Conservation (phyloP, 2,888 invertebrate genomes). For the Thymelicus lineola region DNA sequence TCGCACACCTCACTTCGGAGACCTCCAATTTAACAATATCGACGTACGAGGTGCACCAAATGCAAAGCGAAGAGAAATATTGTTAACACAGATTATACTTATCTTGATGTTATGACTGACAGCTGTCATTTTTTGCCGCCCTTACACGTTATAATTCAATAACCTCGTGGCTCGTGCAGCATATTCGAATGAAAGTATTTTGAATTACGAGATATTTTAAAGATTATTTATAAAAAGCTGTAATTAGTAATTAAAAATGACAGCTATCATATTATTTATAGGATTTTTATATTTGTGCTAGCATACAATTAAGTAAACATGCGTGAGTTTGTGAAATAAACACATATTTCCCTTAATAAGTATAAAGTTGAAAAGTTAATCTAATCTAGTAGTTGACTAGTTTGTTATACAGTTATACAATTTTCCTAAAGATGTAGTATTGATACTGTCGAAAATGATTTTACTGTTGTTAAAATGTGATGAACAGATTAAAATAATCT, state of each 20-base stretch:
- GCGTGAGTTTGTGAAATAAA: not conserved
- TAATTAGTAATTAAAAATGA: not conserved
- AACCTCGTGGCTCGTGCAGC: not conserved
- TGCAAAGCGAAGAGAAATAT: slow-evolving; percentile 43
- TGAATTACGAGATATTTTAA: not conserved
- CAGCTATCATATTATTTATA: slow-evolving; percentile 3
- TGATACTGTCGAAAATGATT: not conserved
- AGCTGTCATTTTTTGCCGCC: slow-evolving; percentile 22
- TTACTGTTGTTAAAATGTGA: slow-evolving; percentile 7
- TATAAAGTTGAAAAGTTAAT: slow-evolving; percentile 16
- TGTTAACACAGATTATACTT: slow-evolving; percentile 25
- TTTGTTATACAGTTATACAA: slow-evolving; percentile 19
- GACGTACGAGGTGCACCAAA: slow-evolving; percentile 68
- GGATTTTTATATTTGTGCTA: not conserved
- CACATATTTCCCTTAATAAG: slow-evolving; percentile 8
- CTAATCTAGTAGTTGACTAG: slow-evolving; percentile 6
- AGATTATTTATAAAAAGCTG: not conserved
- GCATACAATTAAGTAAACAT: not conserved
- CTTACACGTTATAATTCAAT: not conserved
- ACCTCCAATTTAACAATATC: slow-evolving; percentile 70
- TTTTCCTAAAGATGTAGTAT: slow-evolving; percentile 17
- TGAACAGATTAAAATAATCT: not conserved
- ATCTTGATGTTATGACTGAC: slow-evolving; percentile 12
- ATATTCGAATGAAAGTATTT: not conserved
- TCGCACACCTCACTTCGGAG: slow-evolving; percentile 70